Percentiles rank a stretch among this genome's conserved stretches.
These are phyloP conservation scores for Actinostola sp. DNA, from an alignment of 92 coral and sea anemone species.

Conservation along the genomic window DNA sequence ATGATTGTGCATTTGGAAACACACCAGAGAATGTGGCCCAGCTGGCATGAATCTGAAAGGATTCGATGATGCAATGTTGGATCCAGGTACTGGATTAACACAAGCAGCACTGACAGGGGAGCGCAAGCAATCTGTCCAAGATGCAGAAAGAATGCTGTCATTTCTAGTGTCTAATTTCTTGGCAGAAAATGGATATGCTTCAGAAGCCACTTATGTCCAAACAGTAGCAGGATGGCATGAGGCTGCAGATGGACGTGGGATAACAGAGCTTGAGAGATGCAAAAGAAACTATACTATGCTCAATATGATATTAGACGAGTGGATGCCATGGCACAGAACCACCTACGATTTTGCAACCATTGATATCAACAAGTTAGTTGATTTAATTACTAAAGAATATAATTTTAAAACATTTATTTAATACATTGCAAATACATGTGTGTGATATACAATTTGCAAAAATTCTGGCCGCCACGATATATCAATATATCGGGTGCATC, in stretches of 20 bases:
- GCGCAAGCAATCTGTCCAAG: constrained; percentile 53
- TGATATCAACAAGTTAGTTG: too few species aligned
- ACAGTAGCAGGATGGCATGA: constrained; percentile 71
- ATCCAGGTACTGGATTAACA: constrained; percentile 49
- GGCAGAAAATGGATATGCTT: constrained; percentile 28
- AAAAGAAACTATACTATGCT: too few species aligned
- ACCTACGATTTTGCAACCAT: too few species aligned
- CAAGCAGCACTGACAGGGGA: constrained; percentile 49
- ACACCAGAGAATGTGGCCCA: constrained; percentile 52
- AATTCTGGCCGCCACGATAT: too few species aligned
- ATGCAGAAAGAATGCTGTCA: constrained; percentile 60
- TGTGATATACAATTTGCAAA: too few species aligned
- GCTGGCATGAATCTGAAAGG: constrained; percentile 27
- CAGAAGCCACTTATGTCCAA: constrained; percentile 45
- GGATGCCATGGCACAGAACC: too few species aligned
- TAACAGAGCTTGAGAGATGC: constrained; percentile 41
- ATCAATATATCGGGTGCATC: too few species aligned
- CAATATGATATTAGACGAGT: too few species aligned
- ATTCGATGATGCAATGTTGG: constrained; percentile 46
- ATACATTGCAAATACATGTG: too few species aligned
- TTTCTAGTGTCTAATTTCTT: constrained; percentile 43
- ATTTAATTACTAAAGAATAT: too few species aligned
- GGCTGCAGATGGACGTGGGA: constrained; percentile 56
- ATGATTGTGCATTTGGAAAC: constrained; percentile 18
- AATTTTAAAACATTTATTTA: too few species aligned